phyloP scores from a whole-genome alignment of 2,797 vertebrate species.

The Zenarchopterus dispar region DNA sequence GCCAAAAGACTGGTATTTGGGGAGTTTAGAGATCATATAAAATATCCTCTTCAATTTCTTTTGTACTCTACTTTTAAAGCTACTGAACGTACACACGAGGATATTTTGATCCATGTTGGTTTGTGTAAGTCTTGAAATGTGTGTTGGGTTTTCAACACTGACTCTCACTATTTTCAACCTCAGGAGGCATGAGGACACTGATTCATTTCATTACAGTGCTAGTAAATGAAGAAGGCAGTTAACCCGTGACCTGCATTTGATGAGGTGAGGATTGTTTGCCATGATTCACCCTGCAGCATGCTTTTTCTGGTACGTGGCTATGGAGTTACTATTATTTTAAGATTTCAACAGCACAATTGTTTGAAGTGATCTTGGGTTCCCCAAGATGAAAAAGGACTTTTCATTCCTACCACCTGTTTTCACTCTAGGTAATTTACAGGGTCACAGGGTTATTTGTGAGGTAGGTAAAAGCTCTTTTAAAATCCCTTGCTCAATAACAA shows the following conservation, averaged over 20 bases:
- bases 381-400: constrained; percentile 12
- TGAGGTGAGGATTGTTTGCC: constrained; percentile 13
- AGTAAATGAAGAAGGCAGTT: constrained; percentile 17
- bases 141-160: background rate
- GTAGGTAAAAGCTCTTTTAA: constrained; percentile 9
- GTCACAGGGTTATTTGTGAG: constrained; percentile 6
- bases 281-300: constrained; percentile 8
- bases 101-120: background rate
- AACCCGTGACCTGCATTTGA: constrained; percentile 23
- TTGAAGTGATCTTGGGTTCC: constrained; percentile 1
- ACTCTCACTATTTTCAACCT: background rate
- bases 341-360: constrained; percentile 7
- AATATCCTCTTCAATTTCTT: too few species aligned
- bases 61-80: too few species aligned
- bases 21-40: too few species aligned
- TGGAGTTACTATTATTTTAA: background rate
- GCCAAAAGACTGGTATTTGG: too few species aligned
- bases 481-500: too few species aligned
- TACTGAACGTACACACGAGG: too few species aligned
- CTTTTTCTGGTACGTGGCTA: constrained; percentile 4
- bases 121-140: constrained; percentile 8
- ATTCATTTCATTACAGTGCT: constrained; percentile 10
- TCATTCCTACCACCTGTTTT: constrained; percentile 18
- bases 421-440: constrained; percentile 15
- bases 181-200: background rate